Evolutionary conservation across 2,797 vertebrate genomes (phyloP).

Genomic region (Chrysocyon brachyurus): DNA sequence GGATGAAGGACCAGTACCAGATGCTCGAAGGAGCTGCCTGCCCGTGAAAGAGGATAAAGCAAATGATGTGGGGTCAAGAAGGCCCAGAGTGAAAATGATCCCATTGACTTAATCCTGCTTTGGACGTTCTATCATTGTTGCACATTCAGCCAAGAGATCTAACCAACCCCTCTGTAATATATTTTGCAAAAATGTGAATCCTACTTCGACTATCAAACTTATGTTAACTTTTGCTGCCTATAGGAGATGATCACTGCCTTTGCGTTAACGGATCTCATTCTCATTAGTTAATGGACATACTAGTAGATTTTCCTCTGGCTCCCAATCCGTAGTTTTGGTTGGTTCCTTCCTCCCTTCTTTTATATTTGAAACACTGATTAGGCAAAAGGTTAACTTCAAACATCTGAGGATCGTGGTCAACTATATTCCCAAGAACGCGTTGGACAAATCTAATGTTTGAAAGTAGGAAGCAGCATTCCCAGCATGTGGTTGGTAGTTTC

Average conservation of each 20-base stretch:
- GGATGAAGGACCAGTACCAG: neutral
- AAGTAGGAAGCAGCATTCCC: neutral
- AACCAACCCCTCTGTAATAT: neutral
- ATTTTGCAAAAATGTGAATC: neutral
- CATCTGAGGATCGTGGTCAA: neutral
- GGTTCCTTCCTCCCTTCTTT: neutral
- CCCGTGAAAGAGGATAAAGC: neutral
- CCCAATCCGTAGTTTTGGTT: neutral
- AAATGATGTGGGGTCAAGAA: neutral
- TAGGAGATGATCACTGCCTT: neutral
- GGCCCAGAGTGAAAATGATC: neutral
- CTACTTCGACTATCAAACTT: slow-evolving; percentile 24
- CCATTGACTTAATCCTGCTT: neutral
- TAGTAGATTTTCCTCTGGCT: neutral
- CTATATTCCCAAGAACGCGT: neutral
- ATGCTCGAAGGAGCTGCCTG: neutral
- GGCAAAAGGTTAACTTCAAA: slow-evolving; percentile 31
- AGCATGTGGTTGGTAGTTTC: neutral
- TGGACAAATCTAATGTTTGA: neutral
- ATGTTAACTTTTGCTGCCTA: neutral
- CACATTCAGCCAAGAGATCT: neutral
- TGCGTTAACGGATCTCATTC: neutral
- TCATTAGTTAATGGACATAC: neutral
- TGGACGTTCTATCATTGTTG: neutral
- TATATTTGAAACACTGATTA: neutral